phyloP scores from a whole-genome alignment of 2,797 vertebrate genomes.

The Nannoperca obscura region DNA sequence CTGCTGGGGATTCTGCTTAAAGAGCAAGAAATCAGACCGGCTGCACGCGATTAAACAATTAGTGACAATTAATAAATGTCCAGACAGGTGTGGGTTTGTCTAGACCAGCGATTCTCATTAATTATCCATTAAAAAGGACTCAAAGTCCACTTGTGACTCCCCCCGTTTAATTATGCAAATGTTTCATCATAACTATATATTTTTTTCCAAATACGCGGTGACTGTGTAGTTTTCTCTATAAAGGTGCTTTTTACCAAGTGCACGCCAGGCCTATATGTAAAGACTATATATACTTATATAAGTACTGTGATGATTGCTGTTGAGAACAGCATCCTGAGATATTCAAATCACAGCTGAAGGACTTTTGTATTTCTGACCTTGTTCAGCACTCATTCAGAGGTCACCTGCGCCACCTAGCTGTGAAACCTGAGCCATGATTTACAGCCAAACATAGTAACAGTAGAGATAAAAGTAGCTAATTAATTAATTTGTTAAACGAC shows the following conservation, averaged over 20 bases:
- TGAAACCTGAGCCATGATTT: neutral
- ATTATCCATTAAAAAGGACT: too few relatives aligned
- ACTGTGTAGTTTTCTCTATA: neutral
- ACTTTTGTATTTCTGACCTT: conserved; percentile 39
- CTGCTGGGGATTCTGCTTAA: neutral
- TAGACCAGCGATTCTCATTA: neutral
- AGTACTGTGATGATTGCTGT: neutral
- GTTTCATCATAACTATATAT: neutral
- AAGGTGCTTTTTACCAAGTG: neutral
- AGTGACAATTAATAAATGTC: neutral
- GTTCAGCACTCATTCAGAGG: conserved; percentile 22
- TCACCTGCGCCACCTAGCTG: conserved; percentile 59
- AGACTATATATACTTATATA: too few relatives aligned
- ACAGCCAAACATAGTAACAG: neutral
- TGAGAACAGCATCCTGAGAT: neutral
- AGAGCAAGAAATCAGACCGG: neutral
- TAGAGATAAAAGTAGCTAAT: neutral
- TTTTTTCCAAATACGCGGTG: too few relatives aligned
- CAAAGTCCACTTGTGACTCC: too few relatives aligned
- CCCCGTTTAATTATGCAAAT: neutral
- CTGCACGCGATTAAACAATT: neutral
- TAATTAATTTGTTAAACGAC: neutral
- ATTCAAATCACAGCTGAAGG: conserved; percentile 16
- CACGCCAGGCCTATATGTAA: neutral
- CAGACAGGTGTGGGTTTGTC: neutral